Conservation (phyloP, 2,888 invertebrate species). For the Stenchaetothrips biformis region DNA sequence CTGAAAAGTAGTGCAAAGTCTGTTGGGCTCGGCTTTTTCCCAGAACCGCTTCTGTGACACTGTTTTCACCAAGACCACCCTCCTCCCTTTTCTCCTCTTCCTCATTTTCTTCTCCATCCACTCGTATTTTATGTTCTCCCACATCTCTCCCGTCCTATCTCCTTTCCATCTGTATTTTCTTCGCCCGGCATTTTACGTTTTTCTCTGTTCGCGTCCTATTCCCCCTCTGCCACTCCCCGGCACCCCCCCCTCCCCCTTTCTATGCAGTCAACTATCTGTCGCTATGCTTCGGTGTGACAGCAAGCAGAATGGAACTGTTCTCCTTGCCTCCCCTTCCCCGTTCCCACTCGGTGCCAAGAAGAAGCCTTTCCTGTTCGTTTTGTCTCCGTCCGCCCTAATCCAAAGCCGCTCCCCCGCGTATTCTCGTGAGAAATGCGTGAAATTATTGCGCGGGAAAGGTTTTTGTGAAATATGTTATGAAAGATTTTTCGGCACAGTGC, state of each 20-base stretch:
- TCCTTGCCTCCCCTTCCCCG: background rate
- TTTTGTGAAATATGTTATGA: constrained; percentile 1
- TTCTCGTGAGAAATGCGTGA: constrained; percentile 23
- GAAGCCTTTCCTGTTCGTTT: constrained; percentile 19
- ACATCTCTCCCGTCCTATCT: background rate
- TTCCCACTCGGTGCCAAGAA: background rate
- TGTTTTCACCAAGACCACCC: too few species aligned
- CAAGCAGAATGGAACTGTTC: constrained; percentile 13
- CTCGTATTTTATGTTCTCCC: constrained; percentile 1
- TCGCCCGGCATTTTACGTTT: background rate
- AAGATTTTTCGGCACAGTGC: background rate
- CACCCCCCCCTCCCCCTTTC: background rate
- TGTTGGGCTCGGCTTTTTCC: too few species aligned
- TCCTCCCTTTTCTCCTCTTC: background rate
- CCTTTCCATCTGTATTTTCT: background rate
- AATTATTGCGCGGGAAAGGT: constrained; percentile 2
- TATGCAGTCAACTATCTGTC: constrained; percentile 23
- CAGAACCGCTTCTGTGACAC: too few species aligned
- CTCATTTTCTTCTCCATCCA: constrained; percentile 11
- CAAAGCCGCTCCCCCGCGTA: background rate
- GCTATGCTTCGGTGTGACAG: constrained; percentile 15
- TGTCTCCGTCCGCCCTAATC: constrained; percentile 20
- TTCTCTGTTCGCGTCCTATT: background rate
- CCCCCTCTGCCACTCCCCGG: background rate
- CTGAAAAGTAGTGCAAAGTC: too few species aligned